These are phyloP conservation scores for Eristalis tenax DNA, from an alignment of 2,888 invertebrate species.

Conservation along the genomic window DNA sequence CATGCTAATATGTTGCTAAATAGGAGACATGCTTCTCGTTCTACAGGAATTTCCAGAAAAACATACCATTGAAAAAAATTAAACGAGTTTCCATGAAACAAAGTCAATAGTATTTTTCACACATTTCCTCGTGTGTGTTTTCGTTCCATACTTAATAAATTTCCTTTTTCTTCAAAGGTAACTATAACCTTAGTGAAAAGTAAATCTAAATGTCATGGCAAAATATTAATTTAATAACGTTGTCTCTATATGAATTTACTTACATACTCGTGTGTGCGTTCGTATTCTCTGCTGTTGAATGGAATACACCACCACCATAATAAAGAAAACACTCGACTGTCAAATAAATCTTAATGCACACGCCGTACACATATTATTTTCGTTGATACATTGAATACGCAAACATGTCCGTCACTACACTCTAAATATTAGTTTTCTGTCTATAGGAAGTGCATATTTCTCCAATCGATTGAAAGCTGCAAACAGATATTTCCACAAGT, in stretches of 20 bases:
- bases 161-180: neutral
- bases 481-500: neutral
- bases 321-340: neutral
- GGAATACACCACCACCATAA: neutral
- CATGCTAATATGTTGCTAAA: too few relatives aligned
- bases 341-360: neutral
- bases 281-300: neutral
- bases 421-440: neutral
- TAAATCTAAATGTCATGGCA: neutral
- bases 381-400: neutral
- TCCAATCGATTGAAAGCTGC: neutral
- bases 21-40: too few relatives aligned
- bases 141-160: neutral
- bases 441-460: neutral
- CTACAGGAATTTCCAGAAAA: too few relatives aligned
- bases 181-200: neutral
- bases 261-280: neutral
- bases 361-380: neutral
- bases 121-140: neutral
- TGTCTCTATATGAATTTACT: neutral
- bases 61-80: too few relatives aligned
- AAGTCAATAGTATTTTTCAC: too few relatives aligned
- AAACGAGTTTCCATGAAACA: too few relatives aligned
- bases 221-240: neutral
- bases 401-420: neutral